Evolutionary conservation across 92 coral and sea anemone genomes (phyloP).

Genomic region (Chrysogorgia sp.): DNA sequence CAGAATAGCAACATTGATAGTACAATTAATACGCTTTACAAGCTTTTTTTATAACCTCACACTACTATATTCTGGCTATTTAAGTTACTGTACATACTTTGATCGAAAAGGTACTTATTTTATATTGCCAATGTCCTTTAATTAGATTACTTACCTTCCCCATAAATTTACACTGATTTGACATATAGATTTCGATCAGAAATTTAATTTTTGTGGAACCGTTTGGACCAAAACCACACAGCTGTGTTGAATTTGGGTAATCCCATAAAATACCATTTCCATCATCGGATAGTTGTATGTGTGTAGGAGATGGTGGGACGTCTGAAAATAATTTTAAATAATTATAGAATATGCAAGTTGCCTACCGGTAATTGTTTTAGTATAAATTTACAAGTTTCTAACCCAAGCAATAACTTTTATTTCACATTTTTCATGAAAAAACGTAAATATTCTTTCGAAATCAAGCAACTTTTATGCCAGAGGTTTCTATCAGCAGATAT

Average conservation of each 20-base stretch:
- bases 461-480: not conserved
- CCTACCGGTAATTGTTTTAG: not conserved
- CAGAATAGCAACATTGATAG: too few relatives aligned
- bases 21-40: too few relatives aligned
- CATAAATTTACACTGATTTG: slow-evolving; percentile 7
- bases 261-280: not conserved
- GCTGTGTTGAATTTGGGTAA: slow-evolving; percentile 7
- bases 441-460: too few relatives aligned
- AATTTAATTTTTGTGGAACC: not conserved
- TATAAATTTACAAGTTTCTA: too few relatives aligned
- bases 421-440: too few relatives aligned
- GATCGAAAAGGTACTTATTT: not conserved
- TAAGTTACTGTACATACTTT: too few relatives aligned
- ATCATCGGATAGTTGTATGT: not conserved
- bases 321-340: not conserved
- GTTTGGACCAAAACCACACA: slow-evolving; percentile 37
- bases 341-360: not conserved
- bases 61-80: too few relatives aligned
- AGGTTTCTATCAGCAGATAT: not conserved
- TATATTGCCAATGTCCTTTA: not conserved
- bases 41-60: too few relatives aligned
- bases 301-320: slow-evolving; percentile 5
- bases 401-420: too few relatives aligned
- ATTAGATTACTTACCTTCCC: slow-evolving; percentile 11
- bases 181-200: slow-evolving; percentile 1